These are phyloP conservation scores for Meteorus cinctellus DNA, from an alignment of 2,888 invertebrate genomes.

Conservation along the genomic window DNA sequence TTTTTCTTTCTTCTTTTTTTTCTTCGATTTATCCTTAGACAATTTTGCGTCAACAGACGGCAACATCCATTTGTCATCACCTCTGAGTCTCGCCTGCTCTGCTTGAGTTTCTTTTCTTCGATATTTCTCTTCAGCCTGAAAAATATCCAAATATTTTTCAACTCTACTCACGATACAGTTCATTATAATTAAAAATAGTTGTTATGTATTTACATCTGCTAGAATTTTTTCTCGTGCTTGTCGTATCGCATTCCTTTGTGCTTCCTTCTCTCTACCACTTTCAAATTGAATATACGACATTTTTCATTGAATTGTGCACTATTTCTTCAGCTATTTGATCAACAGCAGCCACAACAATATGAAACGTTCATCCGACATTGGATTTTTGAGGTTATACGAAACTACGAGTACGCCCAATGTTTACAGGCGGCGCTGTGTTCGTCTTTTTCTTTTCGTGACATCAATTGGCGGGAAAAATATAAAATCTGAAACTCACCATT, in stretches of 20 bases:
- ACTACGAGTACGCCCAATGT: no score
- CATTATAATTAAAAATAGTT: not conserved
- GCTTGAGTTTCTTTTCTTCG: slow-evolving; percentile 49
- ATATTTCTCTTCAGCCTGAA: slow-evolving; percentile 58
- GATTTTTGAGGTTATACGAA: slow-evolving; percentile 23
- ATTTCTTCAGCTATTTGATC: not conserved
- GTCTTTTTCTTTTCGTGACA: not conserved
- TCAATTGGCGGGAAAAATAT: not conserved
- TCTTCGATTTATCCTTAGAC: slow-evolving; percentile 39
- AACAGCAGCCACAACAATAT: not conserved
- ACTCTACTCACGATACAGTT: no score
- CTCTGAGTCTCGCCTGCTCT: slow-evolving; percentile 57
- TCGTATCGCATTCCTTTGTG: slow-evolving; percentile 56
- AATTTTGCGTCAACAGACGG: slow-evolving; percentile 68
- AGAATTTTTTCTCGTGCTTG: slow-evolving; percentile 60
- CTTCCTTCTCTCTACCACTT: slow-evolving; percentile 60
- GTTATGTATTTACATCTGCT: slow-evolving; percentile 52
- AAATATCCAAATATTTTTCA: not conserved
- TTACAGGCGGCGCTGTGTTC: not conserved
- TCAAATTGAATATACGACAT: slow-evolving; percentile 62
- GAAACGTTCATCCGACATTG: no score
- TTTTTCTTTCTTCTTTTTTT: slow-evolving; percentile 55
- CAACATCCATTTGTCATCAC: slow-evolving; percentile 72
- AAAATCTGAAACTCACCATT: no score
- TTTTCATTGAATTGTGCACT: slow-evolving; percentile 4